These are phyloP conservation scores for Mystacornis crossleyi DNA, from an alignment of 2,113 vertebrate genomes.

Conservation along the genomic window DNA sequence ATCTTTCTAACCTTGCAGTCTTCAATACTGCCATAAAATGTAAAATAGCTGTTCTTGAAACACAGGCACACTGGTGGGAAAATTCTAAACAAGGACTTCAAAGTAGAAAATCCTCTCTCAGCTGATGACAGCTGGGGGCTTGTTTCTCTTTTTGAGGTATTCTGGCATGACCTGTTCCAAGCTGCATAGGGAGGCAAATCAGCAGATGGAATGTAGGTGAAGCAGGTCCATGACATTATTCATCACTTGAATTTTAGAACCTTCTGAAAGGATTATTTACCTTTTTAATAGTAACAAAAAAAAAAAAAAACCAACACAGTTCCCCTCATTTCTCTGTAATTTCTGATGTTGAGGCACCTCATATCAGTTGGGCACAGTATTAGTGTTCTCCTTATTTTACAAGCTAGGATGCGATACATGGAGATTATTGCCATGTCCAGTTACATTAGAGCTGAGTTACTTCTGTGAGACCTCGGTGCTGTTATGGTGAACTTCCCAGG, in stretches of 20 bases:
- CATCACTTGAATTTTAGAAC: neutral
- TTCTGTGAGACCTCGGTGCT: neutral
- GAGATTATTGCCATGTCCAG: neutral
- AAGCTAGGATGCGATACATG: neutral
- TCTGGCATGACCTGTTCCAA: neutral
- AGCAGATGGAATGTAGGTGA: neutral
- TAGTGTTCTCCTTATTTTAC: neutral
- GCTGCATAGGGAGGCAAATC: neutral
- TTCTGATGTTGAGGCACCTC: neutral
- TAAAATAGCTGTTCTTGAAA: neutral
- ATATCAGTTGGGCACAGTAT: neutral
- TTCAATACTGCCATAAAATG: neutral
- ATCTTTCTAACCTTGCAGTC: neutral
- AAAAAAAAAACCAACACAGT: neutral
- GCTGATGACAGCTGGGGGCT: neutral
- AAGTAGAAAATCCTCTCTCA: neutral
- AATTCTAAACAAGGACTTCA: neutral
- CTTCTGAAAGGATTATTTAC: neutral
- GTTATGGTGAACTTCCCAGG: neutral
- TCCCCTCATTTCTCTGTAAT: neutral
- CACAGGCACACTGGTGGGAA: neutral
- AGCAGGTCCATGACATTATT: neutral
- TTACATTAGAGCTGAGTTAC: neutral
- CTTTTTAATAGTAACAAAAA: neutral
- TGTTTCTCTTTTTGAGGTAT: neutral